phyloP scores from a whole-genome alignment of 2,113 vertebrate species.

The Chrysemys picta region DNA sequence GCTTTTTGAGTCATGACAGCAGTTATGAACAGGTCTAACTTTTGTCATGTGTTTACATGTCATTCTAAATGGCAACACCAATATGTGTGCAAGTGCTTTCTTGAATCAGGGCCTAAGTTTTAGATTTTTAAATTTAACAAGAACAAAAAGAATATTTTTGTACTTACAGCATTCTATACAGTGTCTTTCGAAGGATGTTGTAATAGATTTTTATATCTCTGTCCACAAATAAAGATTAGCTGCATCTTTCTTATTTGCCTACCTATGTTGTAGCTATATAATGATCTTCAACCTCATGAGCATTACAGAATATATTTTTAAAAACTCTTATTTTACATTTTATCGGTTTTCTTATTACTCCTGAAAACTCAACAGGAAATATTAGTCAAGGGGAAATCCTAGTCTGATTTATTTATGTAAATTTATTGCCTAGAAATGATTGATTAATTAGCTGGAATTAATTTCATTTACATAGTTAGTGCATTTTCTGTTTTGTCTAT shows the following conservation, averaged over 20 bases:
- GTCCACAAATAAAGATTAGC: not conserved
- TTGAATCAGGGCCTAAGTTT: not conserved
- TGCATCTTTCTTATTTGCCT: not conserved
- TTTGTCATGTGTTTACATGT: not conserved
- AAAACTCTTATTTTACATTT: not conserved
- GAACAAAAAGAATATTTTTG: not conserved
- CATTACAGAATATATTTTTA: not conserved
- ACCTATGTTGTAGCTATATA: not conserved
- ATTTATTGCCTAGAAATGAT: constrained; percentile 45
- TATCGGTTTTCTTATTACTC: not conserved
- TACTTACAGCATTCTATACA: fast-evolving
- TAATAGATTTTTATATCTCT: not conserved
- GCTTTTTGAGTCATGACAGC: not conserved
- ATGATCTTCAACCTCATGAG: not conserved
- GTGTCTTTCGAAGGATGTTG: not conserved
- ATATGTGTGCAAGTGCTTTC: not conserved
- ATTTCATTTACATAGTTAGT: constrained; percentile 56
- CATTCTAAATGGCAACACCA: not conserved
- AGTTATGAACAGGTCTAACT: not conserved
- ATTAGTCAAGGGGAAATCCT: constrained; percentile 14
- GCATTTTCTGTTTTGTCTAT: constrained; percentile 51
- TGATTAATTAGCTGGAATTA: constrained; percentile 66
- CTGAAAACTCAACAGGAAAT: constrained; percentile 12
- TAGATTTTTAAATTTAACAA: not conserved
- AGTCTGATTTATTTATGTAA: constrained; percentile 51